Evolutionary conservation across 2,113 vertebrate species (phyloP), one percentile per base, ranked within the genome.

Genomic region (Corythornis vintsioides): DNA sequence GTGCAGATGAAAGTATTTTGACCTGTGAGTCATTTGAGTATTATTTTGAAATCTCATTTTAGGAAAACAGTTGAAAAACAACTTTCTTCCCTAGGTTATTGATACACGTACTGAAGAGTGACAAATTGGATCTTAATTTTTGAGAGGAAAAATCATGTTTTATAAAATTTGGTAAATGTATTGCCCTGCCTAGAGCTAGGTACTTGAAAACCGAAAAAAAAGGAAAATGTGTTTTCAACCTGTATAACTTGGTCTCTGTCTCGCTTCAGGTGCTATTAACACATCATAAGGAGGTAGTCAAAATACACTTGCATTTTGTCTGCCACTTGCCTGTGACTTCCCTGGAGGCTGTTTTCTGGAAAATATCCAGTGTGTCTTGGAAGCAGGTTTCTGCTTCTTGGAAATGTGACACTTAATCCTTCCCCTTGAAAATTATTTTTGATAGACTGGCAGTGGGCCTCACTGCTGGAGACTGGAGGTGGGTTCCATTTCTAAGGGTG

Each of bases 241-340:
- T 66, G n/a, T 59, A 26, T 82, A 38, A 3, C 33, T 60, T 61
- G 26, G 47, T 80, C 43, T 57, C 53, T 60, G 40, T 66, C 48
- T 83, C 15, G 3, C 26, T 86, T 40, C n/a, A 25, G 79, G 35
- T 91, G 82, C 76, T 78, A 43, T 89, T 92, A 93, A 67, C 33
- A 73, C 47, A 64, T 77, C 63, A n/a, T 89, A 91, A 88, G 85
- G 40, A 71, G 57, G 61, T 42, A 88, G 74, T 75, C 78, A 83
- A 83, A 94, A 83, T 67, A 95, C 21, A 31, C 33, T 74, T 87
- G 79, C 21, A 6, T 87, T 88, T 84, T 93, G 53, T 92, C 80
- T 87, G 45, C 53, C 35, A 16, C 64, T 90, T 92, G 90, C 91
- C 74, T 96, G 63, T 66, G 71, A 83, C 70, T 90, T 88, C 88